Conservation (phyloP, 2,797 vertebrate genomes). For the Scarus forsteni region DNA sequence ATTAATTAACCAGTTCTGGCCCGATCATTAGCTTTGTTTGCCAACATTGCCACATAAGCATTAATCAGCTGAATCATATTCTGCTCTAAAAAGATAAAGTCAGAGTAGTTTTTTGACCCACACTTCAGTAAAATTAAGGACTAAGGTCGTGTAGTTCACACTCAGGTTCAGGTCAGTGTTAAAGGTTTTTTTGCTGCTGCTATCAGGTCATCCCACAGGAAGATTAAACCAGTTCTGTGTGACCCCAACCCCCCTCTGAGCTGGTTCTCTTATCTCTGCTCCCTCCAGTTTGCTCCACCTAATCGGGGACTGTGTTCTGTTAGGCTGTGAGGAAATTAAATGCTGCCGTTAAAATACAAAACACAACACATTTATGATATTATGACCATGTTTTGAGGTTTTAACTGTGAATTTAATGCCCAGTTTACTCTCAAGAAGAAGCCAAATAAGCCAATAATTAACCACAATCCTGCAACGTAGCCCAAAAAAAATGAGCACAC, state of each 20-base stretch:
- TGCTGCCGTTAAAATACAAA: conserved; percentile 4
- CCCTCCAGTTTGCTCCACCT: conserved; percentile 19
- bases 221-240: conserved; percentile 39
- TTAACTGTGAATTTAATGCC: background rate
- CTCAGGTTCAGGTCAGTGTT: background rate
- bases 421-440: background rate
- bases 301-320: conserved; percentile 7
- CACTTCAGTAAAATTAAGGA: too few species aligned
- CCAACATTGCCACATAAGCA: too few species aligned
- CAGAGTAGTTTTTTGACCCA: too few species aligned
- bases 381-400: background rate
- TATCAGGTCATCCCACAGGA: conserved; percentile 1
- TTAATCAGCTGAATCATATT: too few species aligned
- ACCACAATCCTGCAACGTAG: too few species aligned
- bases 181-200: background rate
- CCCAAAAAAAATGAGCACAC: too few species aligned
- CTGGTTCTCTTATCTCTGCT: conserved; percentile 42
- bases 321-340: conserved; percentile 14
- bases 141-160: background rate
- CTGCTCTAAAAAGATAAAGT: too few species aligned
- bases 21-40: too few species aligned
- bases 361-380: background rate
- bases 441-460: background rate
- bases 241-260: background rate
- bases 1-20: too few species aligned